A percentile compares a stretch with the other conserved stretches of the same genome.
phyloP scores from a whole-genome alignment of 2,113 vertebrate species.

The Colius striatus region DNA sequence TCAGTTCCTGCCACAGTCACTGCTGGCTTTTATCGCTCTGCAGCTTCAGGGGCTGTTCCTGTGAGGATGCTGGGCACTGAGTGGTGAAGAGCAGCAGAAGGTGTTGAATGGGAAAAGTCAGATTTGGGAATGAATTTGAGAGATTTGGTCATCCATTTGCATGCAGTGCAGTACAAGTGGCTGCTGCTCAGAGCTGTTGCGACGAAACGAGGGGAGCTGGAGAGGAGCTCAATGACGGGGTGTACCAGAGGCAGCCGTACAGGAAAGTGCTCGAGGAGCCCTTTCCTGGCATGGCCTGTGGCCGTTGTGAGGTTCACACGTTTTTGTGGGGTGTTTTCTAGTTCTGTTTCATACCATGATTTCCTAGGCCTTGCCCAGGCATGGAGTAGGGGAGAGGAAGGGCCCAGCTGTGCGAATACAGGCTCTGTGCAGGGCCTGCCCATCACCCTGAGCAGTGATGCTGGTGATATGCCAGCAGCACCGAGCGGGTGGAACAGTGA shows the following conservation, averaged over 20 bases:
- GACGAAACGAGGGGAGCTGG: not conserved
- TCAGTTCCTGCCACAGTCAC: not conserved
- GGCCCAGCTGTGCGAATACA: not conserved
- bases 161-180: not conserved
- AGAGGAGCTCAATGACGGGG: fast-evolving
- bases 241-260: not conserved
- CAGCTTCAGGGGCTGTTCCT: not conserved
- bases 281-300: not conserved
- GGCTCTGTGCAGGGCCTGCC: not conserved
- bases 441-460: fast-evolving
- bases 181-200: not conserved
- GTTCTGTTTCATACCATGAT: not conserved
- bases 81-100: not conserved
- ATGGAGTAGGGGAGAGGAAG: not conserved
- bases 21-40: not conserved
- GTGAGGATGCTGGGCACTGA: fast-evolving
- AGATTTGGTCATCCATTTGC: not conserved
- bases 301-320: not conserved
- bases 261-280: fast-evolving
- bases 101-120: not conserved
- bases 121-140: not conserved
- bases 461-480: fast-evolving
- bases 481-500: fast-evolving
- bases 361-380: not conserved
- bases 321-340: not conserved